Evolutionary conservation across 2,113 vertebrate genomes (phyloP), one percentile per base, ranked within the genome.

Genomic region (Trogon melanurus): DNA sequence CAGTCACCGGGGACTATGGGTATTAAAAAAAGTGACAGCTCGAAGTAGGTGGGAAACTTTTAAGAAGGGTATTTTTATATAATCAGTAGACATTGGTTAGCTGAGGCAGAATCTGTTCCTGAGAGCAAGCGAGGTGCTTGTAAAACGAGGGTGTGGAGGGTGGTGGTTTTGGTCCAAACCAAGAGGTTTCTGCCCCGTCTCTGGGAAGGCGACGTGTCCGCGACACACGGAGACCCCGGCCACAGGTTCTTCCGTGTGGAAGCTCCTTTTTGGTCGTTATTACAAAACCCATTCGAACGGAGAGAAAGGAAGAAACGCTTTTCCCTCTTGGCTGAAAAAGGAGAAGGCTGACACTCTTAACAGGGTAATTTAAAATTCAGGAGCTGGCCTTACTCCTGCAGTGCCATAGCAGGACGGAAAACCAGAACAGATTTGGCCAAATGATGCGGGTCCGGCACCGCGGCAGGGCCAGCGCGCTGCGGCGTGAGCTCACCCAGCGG

Each of bases 391-490:
- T n/a, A 11, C 32, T 51, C 36, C 62, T 64, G 44, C 81, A 17
- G 2, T 25, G 69, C 64, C 38, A 3, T 5, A 51, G 26, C 36
- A 6, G 22, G 10, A 10, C 44, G 81, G 54, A 54, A 75, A 90
- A 54, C 4, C 30, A 36, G 30, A 76, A 17, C 9, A 22, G 51
- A 14, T 60, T 81, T 54, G n/a, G 45, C 62, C 50, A 9, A 6
- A 7, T 1, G 4, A 2, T 10, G 18, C 2, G 2, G n/a, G 75
- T 61, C 25, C n/a, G 1, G 41, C 13, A 10, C 41, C 41, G 13
- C 13, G 41, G 7, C 45, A 9, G 62, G 50, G 16, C 41, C 5
- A 47, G n/a, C n/a, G 38, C 4, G 22, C 71, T 47, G 32, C 4
- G 22, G 21, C 12, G 36, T 3, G 72, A 20, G 5, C 23, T 44